Evolutionary conservation across 1,140 invertebrate species (phyloP), one percentile per base, ranked within the genome.

Genomic region (Neodiprion pinetum): DNA sequence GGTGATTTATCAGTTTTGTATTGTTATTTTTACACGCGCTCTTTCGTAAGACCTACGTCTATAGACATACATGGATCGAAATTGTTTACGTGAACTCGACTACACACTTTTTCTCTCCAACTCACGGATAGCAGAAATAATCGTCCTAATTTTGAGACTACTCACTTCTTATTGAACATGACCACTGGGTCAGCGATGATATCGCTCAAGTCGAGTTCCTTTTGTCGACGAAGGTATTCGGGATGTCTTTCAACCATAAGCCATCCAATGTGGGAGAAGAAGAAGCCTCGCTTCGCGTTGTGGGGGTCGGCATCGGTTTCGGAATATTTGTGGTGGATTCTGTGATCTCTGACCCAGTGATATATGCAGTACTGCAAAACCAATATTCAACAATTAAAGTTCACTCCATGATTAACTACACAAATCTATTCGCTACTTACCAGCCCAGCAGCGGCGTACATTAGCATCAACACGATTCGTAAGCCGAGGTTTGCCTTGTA

Each of bases 401-500:
- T 61, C 3, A 61, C 4, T 9, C 11, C 11, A 9, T 61, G 9
- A 3, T 1, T 3, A 0, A 61, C 11, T 3, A 3, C n/a, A 61
- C 3, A 14, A 11, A 5, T 14, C 11, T 3, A 9, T 28, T 28
- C 11, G n/a, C 11, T 5, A 61, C 53, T 82, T 88, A 95, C 94
- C 91, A 96, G 93, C 76, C 95, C 93, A 72, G 95, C 91, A 7
- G 93, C 83, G 11, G 92, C 92, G 78, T 94, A 94, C 76, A 91
- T 91, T 8, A 93, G 50, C 70, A 93, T 90, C 9, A 97, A 83
- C 67, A 97, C 86, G 11, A 94, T 88, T 76, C 93, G 89, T 9
- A 97, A 83, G 0, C 95, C 93, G 17, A 91, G 76, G 76, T 91
- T 94, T 2, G 96, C 96, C 88, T 96, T 96, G 85, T 94, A 97